Percentiles rank a stretch among this genome's conserved stretches.
These are phyloP conservation scores for Drosophila atripex DNA, from an alignment of 2,888 invertebrate genomes.

Conservation along the genomic window DNA sequence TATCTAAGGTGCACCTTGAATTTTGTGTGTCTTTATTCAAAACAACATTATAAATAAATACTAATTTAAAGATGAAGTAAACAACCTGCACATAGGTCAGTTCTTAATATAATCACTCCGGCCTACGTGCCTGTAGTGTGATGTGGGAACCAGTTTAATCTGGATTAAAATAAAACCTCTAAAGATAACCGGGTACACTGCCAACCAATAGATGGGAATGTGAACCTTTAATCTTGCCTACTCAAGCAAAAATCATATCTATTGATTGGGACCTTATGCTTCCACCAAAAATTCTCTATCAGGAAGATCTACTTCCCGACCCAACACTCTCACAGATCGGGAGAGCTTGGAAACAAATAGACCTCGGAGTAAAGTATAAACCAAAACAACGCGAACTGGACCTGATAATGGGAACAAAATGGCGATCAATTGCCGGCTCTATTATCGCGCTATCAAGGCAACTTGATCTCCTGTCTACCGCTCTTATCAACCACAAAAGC, in stretches of 20 bases:
- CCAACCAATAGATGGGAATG: constrained; percentile 1
- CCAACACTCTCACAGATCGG: constrained; percentile 4
- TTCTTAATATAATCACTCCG: constrained; percentile 26
- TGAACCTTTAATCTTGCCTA: constrained; percentile 11
- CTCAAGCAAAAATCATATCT: background rate
- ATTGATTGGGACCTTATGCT: constrained; percentile 16
- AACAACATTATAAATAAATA: constrained; percentile 21
- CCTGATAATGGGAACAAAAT: constrained; percentile 48
- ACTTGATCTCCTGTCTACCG: constrained; percentile 35
- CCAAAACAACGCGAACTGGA: constrained; percentile 25
- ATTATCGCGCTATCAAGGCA: constrained; percentile 41
- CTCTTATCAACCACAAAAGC: constrained; percentile 10
- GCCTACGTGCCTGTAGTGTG: constrained; percentile 9
- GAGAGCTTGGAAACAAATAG: constrained; percentile 22
- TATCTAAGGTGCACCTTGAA: constrained; percentile 10
- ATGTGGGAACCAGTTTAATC: constrained; percentile 5
- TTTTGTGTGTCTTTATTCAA: background rate
- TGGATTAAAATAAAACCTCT: background rate
- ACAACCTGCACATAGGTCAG: constrained; percentile 46
- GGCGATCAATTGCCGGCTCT: constrained; percentile 30
- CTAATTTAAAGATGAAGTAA: constrained; percentile 17
- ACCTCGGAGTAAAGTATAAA: constrained; percentile 8
- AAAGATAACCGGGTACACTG: constrained; percentile 21
- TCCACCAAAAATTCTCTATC: constrained; percentile 3
- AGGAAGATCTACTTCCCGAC: constrained; percentile 25